phyloP scores from a whole-genome alignment of 2,888 invertebrate genomes.

The Myathropa florea region DNA sequence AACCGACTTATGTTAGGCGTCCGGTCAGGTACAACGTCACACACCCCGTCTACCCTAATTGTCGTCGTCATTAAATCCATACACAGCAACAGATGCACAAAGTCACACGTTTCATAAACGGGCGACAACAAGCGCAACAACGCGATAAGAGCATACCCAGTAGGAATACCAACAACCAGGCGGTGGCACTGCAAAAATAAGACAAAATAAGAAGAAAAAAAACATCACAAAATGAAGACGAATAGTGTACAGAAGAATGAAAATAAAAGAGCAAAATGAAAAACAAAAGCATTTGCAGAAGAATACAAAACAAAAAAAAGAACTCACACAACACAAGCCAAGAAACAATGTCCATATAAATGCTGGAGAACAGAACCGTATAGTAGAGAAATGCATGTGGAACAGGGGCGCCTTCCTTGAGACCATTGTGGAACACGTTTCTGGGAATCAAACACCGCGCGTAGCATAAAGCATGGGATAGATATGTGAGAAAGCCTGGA shows the following conservation, averaged over 20 bases:
- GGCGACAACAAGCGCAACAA: constrained; percentile 70
- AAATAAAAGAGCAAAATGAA: constrained; percentile 30
- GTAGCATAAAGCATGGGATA: constrained; percentile 65
- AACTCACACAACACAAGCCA: not conserved
- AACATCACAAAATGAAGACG: not conserved
- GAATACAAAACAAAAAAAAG: constrained; percentile 15
- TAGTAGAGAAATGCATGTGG: constrained; percentile 66
- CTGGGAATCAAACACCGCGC: constrained; percentile 70
- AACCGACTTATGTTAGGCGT: constrained; percentile 68
- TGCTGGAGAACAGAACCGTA: constrained; percentile 48
- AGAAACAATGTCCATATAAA: constrained; percentile 66
- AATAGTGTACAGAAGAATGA: constrained; percentile 36
- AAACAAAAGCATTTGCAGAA: constrained; percentile 44
- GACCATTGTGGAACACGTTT: constrained; percentile 70
- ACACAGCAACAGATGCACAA: constrained; percentile 62
- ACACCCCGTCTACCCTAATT: constrained; percentile 68
- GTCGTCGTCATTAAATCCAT: constrained; percentile 65
- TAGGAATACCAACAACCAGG: constrained; percentile 68
- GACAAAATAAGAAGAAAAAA: not conserved
- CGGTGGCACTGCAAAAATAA: constrained; percentile 50
- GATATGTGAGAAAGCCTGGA: constrained; percentile 69
- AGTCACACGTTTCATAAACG: constrained; percentile 70
- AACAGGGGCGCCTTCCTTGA: constrained; percentile 71
- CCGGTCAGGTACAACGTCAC: constrained; percentile 71
- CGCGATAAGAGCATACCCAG: constrained; percentile 65